These are phyloP conservation scores for Panurus biarmicus DNA, from an alignment of 2,113 vertebrate species.

Conservation along the genomic window DNA sequence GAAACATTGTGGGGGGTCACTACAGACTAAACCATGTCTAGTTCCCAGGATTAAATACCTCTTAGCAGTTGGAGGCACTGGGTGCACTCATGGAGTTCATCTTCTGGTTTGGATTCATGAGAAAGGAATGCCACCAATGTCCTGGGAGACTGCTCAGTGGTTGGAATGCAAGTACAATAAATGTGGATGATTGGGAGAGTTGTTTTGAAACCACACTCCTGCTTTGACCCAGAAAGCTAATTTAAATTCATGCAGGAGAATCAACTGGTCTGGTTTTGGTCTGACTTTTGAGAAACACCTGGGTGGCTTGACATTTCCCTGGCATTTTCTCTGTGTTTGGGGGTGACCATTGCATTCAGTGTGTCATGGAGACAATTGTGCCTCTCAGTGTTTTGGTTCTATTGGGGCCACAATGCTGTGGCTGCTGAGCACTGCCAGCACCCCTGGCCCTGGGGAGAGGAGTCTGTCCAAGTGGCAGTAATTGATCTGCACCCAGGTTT, in stretches of 20 bases:
- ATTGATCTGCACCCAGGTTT: accelerated
- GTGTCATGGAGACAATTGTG: background rate
- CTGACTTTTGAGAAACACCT: background rate
- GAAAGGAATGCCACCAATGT: background rate
- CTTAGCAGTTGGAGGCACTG: background rate
- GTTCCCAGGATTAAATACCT: background rate
- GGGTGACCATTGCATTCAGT: accelerated
- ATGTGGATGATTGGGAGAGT: background rate
- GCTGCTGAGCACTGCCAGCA: background rate
- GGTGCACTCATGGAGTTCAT: background rate
- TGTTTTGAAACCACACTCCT: background rate
- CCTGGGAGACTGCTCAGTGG: background rate
- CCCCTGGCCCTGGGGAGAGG: background rate
- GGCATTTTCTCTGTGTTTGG: background rate
- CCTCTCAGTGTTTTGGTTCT: background rate
- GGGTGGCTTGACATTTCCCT: background rate
- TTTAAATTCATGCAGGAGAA: background rate
- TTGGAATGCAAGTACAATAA: background rate
- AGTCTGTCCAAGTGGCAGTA: background rate
- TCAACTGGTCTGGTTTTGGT: background rate
- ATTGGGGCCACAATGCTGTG: accelerated
- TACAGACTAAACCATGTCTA: background rate
- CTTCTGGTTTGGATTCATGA: background rate
- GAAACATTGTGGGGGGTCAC: background rate
- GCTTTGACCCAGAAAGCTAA: background rate